Base-by-base conservation (phyloP, 2,113 vertebrate genomes). In the Heliornis fulica region DNA sequence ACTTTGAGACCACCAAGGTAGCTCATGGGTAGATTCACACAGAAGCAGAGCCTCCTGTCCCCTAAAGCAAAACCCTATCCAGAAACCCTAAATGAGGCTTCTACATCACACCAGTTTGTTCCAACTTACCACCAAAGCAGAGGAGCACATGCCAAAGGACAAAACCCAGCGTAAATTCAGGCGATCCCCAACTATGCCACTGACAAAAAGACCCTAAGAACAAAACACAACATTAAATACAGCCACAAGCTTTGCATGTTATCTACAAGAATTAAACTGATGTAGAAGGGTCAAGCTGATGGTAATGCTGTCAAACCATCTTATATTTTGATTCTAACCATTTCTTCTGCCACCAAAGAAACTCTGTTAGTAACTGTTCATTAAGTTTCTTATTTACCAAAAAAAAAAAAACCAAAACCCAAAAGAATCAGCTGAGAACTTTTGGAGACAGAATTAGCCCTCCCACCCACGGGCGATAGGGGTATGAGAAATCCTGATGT, bases 61-160 rank as follows among this genome's bases (percentile, higher is more conserved):
- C 15, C 34, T 45, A 2, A 40, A 88, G 56, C 5, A 81, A 88
- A 70, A 70, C 6, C 23, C 46, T 31, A 50, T 5, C 19, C 68
- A 80, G 54, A 87, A 90, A 61, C 10, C 13, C 45, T 68, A 10
- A 43, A 14, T 45, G 7, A 79, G 15, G 31, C 22, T 74, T 83
- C 71, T 32, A 46, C 80, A 90, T 16, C 56, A 78, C 38, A 40
- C 41, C 15, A 26, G 36, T 26, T 45, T 1, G 40, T 90, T 51
- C 36, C 11, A 13, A 97, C 99, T 98, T 96, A 99, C 99, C 98
- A 99, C 98, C 7, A 98, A 69, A 21, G 99, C 99, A 50, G 99
- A 99, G 32, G 99, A 99, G 64, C 99, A 99, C 97, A 99, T 98
- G 88, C 99, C 99, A 16, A 99, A 98, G 56, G 98, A 98, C 31